Evolutionary conservation across 2,113 vertebrate genomes (phyloP), one percentile per base, ranked within the genome.

Genomic region (Cynocephalus volans): DNA sequence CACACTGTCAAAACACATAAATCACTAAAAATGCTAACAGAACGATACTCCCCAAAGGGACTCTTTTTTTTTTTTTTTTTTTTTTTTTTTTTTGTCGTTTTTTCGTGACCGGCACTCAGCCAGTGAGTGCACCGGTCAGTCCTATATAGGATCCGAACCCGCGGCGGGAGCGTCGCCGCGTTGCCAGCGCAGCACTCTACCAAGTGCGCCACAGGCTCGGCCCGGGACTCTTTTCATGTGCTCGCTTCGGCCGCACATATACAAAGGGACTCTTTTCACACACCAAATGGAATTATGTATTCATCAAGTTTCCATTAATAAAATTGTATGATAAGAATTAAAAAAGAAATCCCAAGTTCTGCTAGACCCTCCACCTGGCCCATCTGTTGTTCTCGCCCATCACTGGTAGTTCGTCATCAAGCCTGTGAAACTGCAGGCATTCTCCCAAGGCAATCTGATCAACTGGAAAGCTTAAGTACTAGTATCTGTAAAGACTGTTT

Each of bases 281-380:
- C 67, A 52, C 65, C 56, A 93, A 95, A 86, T 87, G 80, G 75
- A 96, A 89, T 88, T 79, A 94, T 70, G 52, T 90, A 88, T 62
- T 93, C 88, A 75, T 76, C 86, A 85, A 92, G 28, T 97, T 96
- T 95, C 83, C 80, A 88, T 21, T 58, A 95, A 85, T 77, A 88
- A 90, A 96, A 77, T 9, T 69, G 11, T 11, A 45, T 48, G 31
- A 65, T 45, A 93, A 48, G 70, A 76, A 64, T 81, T 69, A 50
- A 69, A 72, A 87, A 83, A 85, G 56, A 96, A 88, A 95, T 31
- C 41, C 88, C 62, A 56, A 62, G 60, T 93, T 73, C 58, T 88
- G n/a, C 80, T 50, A 60, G 50, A 36, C 54, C 19, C 23, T 76
- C 84, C 84, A 77, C 64, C 65, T 81, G 18, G 56, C 36, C 26